phyloP scores from a whole-genome alignment of 2,888 invertebrate genomes.

The Pandemis heparana region DNA sequence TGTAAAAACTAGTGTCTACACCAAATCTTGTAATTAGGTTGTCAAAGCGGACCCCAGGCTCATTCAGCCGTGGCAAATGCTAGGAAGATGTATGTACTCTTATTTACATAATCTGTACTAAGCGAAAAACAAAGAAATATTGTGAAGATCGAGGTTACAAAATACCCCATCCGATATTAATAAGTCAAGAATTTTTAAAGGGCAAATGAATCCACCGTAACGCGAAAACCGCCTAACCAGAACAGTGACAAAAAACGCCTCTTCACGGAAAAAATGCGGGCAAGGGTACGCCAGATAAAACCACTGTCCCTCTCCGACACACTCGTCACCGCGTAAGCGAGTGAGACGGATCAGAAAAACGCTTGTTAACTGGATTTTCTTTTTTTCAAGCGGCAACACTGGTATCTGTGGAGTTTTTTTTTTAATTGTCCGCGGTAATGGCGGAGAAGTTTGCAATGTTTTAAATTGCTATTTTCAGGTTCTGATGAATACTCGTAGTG shows the following conservation, averaged over 20 bases:
- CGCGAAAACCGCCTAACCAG: constrained; percentile 46
- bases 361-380: constrained; percentile 61
- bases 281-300: constrained; percentile 61
- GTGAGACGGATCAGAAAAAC: constrained; percentile 51
- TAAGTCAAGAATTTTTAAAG: neutral
- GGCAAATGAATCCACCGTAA: constrained; percentile 44
- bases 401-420: constrained; percentile 3
- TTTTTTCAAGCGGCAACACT: constrained; percentile 50
- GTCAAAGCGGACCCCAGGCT: too few species aligned
- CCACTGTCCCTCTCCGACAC: constrained; percentile 50
- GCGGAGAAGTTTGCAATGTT: neutral
- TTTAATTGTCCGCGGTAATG: constrained; percentile 4
- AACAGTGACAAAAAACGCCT: constrained; percentile 55
- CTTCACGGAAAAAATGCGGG: constrained; percentile 62
- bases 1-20: too few species aligned
- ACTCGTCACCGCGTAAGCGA: constrained; percentile 40
- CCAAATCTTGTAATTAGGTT: too few species aligned
- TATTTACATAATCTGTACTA: neutral
- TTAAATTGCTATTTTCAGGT: constrained; percentile 4
- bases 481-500: neutral
- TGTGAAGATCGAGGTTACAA: too few species aligned
- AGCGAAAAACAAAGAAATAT: too few species aligned
- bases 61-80: too few species aligned
- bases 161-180: neutral
- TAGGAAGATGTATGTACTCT: too few species aligned